phyloP scores from a whole-genome alignment of 2,888 invertebrate species.

The Metellina segmentata region DNA sequence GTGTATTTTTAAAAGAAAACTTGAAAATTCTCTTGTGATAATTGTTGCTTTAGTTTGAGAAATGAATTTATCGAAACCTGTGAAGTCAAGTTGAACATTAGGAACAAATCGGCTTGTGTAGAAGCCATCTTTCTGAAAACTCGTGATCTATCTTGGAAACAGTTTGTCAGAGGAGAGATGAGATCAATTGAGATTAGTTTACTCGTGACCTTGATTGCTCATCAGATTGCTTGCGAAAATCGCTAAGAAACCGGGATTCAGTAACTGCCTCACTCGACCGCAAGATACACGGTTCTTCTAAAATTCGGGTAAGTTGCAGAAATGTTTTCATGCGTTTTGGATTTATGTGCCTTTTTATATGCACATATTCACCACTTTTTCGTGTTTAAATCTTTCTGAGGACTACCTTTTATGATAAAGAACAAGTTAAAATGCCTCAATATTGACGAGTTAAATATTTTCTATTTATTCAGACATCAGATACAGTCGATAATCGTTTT shows the following conservation, averaged over 20 bases:
- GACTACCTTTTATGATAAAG: not conserved
- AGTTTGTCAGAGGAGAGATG: not conserved
- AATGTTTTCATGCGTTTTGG: not conserved
- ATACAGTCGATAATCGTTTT: too few species aligned
- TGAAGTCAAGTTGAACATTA: too few species aligned
- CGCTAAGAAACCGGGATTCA: not conserved
- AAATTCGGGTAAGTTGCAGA: not conserved
- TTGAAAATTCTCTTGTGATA: too few species aligned
- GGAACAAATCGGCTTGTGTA: too few species aligned
- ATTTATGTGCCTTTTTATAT: not conserved
- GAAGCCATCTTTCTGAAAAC: too few species aligned
- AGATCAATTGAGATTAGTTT: conserved; percentile 27
- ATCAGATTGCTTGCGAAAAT: not conserved
- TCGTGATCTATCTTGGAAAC: too few species aligned
- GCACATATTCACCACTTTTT: not conserved
- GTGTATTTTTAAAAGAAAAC: too few species aligned
- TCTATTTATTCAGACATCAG: too few species aligned
- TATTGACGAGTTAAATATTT: too few species aligned
- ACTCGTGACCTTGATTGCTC: conserved; percentile 3
- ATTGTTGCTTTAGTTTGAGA: too few species aligned
- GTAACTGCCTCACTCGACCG: not conserved
- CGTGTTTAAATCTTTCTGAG: not conserved
- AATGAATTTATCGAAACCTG: too few species aligned
- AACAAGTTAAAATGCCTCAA: too few species aligned
- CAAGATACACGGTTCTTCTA: not conserved